Conservation (phyloP, 2,113 vertebrate genomes). For the Leptocoma aspasia region DNA sequence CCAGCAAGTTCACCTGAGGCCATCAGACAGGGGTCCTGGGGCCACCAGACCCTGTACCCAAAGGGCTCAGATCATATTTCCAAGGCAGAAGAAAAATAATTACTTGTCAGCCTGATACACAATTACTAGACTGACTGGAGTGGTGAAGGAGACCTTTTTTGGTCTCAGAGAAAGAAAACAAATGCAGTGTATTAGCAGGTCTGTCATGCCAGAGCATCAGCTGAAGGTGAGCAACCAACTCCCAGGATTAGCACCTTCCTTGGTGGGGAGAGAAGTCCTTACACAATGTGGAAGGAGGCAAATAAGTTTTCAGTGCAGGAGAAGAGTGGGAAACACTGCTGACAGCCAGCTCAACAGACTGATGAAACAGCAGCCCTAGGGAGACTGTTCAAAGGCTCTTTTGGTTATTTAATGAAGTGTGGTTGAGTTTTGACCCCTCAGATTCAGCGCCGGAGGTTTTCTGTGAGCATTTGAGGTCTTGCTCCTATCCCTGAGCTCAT, state of each 20-base stretch:
- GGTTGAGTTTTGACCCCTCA: not conserved
- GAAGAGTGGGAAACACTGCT: not conserved
- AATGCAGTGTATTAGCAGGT: not conserved
- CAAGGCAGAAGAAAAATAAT: not conserved
- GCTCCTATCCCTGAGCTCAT: not conserved
- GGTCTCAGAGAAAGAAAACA: not conserved
- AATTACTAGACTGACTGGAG: not conserved
- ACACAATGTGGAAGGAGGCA: not conserved
- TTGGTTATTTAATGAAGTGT: conserved; percentile 16
- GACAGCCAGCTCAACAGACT: not conserved
- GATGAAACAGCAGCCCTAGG: not conserved
- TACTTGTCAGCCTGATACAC: not conserved
- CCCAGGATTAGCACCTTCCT: not conserved
- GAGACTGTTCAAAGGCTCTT: not conserved
- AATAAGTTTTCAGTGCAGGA: not conserved
- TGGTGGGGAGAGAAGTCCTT: not conserved
- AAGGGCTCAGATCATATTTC: not conserved
- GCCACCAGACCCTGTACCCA: not conserved
- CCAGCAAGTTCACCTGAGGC: not conserved
- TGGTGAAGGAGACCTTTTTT: not conserved
- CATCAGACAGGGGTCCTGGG: not conserved
- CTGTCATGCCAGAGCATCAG: not conserved
- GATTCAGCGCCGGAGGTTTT: not conserved
- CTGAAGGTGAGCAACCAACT: rapidly evolving
- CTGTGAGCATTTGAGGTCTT: not conserved